phyloP scores from a whole-genome alignment of 1,140 invertebrate genomes.

The Antheraea mylitta region DNA sequence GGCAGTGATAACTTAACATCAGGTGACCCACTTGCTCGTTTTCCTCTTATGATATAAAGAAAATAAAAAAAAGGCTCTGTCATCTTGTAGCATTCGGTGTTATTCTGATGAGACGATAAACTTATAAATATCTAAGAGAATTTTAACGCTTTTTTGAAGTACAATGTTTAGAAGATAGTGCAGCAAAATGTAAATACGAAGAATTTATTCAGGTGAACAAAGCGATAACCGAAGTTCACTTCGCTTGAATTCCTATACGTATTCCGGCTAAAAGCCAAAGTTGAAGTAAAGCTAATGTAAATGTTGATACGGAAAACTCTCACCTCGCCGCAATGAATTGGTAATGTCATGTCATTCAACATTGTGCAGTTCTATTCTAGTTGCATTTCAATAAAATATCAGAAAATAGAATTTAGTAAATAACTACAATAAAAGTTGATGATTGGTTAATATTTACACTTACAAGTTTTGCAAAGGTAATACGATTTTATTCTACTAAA shows the following conservation, averaged over 20 bases:
- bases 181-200: neutral
- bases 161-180: neutral
- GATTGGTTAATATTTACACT: no score
- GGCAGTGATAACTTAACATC: no score
- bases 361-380: neutral
- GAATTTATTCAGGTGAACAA: constrained; percentile 7
- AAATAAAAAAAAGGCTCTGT: no score
- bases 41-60: no score
- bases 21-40: no score
- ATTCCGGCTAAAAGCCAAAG: constrained; percentile 36
- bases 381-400: neutral
- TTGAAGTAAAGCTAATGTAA: constrained; percentile 31
- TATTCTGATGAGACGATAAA: no score
- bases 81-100: no score
- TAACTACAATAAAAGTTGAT: no score
- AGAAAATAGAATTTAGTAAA: no score
- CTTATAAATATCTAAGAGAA: neutral
- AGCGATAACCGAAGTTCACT: constrained; percentile 11
- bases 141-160: neutral
- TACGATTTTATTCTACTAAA: no score
- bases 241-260: constrained; percentile 5
- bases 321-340: constrained; percentile 39
- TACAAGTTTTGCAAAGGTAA: no score
- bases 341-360: constrained; percentile 28
- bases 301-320: constrained; percentile 39